Conservation (phyloP, 1,140 invertebrate species). For the Drosophila ficusphila region DNA sequence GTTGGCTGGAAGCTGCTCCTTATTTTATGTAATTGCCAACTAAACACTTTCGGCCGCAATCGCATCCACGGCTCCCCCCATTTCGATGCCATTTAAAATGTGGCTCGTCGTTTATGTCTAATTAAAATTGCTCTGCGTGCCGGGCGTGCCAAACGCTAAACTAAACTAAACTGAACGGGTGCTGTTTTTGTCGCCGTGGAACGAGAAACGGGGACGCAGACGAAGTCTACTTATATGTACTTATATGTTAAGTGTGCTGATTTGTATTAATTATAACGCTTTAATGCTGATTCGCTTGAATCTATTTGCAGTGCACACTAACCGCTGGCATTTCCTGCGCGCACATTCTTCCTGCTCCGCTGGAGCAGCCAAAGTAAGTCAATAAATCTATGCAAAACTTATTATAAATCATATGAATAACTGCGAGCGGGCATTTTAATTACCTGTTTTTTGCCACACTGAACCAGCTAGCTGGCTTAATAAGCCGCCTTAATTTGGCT, state of each 20-base stretch:
- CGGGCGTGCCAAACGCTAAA: constrained; percentile 56
- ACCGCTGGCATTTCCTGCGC: constrained; percentile 66
- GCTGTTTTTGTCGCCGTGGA: constrained; percentile 3
- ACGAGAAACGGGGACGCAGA: background rate
- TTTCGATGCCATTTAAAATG: constrained; percentile 28
- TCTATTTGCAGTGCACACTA: constrained; percentile 55
- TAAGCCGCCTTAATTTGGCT: constrained; percentile 72
- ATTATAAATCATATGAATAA: constrained; percentile 76
- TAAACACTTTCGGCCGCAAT: constrained; percentile 74
- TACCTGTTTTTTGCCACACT: constrained; percentile 50
- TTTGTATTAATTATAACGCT: constrained; percentile 76
- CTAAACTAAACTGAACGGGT: constrained; percentile 25
- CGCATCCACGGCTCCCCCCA: constrained; percentile 2
- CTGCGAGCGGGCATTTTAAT: constrained; percentile 63
- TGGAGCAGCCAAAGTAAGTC: constrained; percentile 33
- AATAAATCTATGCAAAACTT: constrained; percentile 80
- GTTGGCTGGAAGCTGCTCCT: constrained; percentile 66
- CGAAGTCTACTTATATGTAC: constrained; percentile 25
- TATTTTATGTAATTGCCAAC: constrained; percentile 80
- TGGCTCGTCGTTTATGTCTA: constrained; percentile 74
- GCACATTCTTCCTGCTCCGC: constrained; percentile 67
- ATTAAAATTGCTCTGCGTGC: constrained; percentile 76
- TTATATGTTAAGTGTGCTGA: constrained; percentile 68
- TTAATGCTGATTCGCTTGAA: constrained; percentile 61
- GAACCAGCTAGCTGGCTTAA: constrained; percentile 42